These are phyloP conservation scores for Platichthys stellatus DNA, from an alignment of 2,113 vertebrate genomes.

Conservation along the genomic window DNA sequence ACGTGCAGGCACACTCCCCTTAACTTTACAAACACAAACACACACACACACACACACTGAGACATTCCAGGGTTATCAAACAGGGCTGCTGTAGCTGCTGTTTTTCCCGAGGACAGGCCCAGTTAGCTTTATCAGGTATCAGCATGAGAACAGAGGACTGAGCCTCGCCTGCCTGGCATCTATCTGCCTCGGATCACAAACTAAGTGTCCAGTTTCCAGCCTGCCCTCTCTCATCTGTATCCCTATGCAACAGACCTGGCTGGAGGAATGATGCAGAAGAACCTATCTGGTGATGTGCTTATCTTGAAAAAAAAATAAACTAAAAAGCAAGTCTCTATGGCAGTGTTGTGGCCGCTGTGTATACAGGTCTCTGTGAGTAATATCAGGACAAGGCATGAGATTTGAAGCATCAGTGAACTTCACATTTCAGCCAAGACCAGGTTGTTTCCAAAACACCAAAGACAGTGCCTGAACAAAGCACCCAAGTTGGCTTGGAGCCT, in stretches of 20 bases:
- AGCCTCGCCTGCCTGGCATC: constrained; percentile 48
- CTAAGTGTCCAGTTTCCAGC: constrained; percentile 51
- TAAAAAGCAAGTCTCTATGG: neutral
- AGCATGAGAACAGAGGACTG: constrained; percentile 57
- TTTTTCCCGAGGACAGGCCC: constrained; percentile 54
- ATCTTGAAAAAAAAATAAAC: neutral
- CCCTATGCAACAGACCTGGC: constrained; percentile 11
- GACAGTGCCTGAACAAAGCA: neutral
- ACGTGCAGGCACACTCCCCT: constrained; percentile 17
- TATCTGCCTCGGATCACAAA: constrained; percentile 53
- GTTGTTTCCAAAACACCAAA: constrained; percentile 4
- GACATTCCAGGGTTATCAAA: constrained; percentile 66
- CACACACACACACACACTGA: constrained; percentile 23
- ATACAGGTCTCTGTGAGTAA: neutral
- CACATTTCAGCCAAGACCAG: neutral
- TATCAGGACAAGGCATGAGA: neutral
- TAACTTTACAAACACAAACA: neutral
- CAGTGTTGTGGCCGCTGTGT: neutral
- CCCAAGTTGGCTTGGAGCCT: neutral
- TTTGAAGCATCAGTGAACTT: neutral
- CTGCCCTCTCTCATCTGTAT: constrained; percentile 26
- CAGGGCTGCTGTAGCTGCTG: constrained; percentile 48
- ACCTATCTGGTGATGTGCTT: neutral
- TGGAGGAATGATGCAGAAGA: neutral
- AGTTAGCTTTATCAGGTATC: constrained; percentile 68